Conservation (phyloP, 2,113 vertebrate species). For the Malaclemys terrapin region DNA sequence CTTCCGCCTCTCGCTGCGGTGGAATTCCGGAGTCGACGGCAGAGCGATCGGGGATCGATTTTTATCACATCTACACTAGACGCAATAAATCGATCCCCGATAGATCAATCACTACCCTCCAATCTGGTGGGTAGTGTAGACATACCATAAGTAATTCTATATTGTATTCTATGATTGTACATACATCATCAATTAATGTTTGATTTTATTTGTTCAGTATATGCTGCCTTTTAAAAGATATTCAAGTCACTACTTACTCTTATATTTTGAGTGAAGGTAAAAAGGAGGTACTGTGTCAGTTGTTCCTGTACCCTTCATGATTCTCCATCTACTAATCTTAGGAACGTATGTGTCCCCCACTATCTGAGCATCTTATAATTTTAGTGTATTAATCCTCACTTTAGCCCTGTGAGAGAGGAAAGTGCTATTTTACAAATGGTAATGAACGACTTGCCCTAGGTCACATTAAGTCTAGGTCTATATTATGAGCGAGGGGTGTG, state of each 20-base stretch:
- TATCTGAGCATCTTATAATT: neutral
- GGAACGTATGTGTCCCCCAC: neutral
- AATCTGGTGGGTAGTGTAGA: no score
- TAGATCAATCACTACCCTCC: no score
- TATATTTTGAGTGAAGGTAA: neutral
- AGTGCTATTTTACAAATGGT: neutral
- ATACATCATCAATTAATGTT: neutral
- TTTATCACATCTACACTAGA: no score
- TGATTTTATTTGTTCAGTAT: neutral
- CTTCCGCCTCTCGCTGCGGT: no score
- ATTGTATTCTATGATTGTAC: neutral
- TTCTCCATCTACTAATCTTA: neutral
- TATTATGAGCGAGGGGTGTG: neutral
- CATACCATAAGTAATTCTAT: neutral
- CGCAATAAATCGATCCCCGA: no score
- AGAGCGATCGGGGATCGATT: no score
- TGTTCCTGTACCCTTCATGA: neutral
- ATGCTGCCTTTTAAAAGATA: constrained; percentile 1
- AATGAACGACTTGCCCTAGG: neutral
- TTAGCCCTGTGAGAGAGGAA: neutral
- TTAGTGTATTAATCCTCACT: neutral
- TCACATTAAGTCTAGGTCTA: neutral
- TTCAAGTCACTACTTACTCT: neutral
- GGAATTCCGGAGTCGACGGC: no score
- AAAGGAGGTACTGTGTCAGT: neutral